phyloP scores from a whole-genome alignment of 1,140 invertebrate species.

The Ips nitidus region DNA sequence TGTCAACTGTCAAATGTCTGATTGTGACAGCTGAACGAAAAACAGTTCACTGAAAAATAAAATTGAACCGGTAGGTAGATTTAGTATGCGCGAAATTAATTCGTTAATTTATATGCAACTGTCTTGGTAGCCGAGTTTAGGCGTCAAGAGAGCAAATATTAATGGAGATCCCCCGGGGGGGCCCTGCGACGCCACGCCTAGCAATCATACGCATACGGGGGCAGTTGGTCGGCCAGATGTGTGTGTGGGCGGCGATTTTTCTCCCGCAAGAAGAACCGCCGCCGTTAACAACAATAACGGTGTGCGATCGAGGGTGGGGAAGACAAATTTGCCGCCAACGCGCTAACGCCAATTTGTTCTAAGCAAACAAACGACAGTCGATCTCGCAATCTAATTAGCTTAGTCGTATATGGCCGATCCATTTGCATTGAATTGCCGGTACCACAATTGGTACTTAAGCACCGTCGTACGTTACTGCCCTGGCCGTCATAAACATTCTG shows the following conservation, averaged over 20 bases:
- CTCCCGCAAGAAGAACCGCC: no score
- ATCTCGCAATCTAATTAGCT: constrained; percentile 20
- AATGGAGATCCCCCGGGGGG: constrained; percentile 42
- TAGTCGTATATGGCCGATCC: constrained; percentile 12
- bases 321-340: constrained; percentile 6
- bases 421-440: constrained; percentile 24
- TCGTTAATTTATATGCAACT: constrained; percentile 47
- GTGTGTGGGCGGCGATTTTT: constrained; percentile 8
- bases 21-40: not conserved
- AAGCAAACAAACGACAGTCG: constrained; percentile 14
- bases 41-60: not conserved
- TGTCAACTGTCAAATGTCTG: no score
- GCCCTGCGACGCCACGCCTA: constrained; percentile 41
- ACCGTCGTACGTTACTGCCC: constrained; percentile 18
- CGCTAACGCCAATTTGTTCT: constrained; percentile 6
- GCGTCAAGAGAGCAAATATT: constrained; percentile 44
- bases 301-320: constrained; percentile 10
- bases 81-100: constrained; percentile 39
- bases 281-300: no score
- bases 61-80: not conserved
- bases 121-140: constrained; percentile 44
- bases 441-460: constrained; percentile 24
- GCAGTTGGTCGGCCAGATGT: constrained; percentile 13
- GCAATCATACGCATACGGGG: constrained; percentile 23
- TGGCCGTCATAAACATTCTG: no score